Evolutionary conservation across 1,140 invertebrate genomes (phyloP).

Genomic region (Periplaneta americana): DNA sequence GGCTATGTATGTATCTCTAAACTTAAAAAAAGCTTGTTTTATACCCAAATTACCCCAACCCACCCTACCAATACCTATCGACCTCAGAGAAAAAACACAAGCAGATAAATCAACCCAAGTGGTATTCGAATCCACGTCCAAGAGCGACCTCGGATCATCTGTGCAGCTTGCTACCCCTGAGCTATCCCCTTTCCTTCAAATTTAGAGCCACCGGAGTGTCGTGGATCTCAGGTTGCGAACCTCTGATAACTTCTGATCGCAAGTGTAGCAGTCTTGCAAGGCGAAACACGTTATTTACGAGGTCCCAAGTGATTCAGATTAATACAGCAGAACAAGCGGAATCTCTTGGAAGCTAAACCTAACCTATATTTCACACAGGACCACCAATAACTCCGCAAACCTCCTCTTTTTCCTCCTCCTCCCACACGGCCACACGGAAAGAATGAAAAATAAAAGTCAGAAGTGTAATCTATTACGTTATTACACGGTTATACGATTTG

Average conservation of each 20-base stretch:
- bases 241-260: not conserved
- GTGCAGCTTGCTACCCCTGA: too few relatives aligned
- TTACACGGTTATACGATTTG: not conserved
- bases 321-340: not conserved
- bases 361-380: not conserved
- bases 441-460: not conserved
- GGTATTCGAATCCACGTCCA: too few relatives aligned
- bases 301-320: not conserved
- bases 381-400: not conserved
- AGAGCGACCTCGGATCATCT: too few relatives aligned
- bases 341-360: too few relatives aligned
- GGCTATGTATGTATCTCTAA: too few relatives aligned
- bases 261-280: not conserved
- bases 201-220: not conserved
- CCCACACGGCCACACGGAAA: not conserved
- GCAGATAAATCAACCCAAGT: too few relatives aligned
- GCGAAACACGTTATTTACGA: not conserved
- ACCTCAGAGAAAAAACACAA: too few relatives aligned
- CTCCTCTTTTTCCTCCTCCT: too few relatives aligned
- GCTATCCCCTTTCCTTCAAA: too few relatives aligned
- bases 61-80: too few relatives aligned
- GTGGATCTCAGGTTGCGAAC: not conserved
- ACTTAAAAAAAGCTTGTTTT: too few relatives aligned
- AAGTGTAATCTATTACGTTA: not conserved
- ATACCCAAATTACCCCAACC: too few relatives aligned